Base-by-base conservation (phyloP, 37 sponge, comb jelly and placozoan species). In the Halichondria panicea region DNA sequence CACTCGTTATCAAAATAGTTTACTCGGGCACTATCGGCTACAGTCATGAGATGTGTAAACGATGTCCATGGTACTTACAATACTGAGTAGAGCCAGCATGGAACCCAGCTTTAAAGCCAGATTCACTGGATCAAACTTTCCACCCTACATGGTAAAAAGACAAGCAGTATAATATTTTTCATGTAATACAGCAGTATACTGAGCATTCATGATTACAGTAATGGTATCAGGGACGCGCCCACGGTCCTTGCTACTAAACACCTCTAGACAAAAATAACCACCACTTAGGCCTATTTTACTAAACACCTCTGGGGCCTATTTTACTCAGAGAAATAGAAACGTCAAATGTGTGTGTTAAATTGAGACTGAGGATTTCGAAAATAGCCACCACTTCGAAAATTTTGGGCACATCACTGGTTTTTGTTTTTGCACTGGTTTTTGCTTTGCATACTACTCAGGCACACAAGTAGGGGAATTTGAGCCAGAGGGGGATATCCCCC, bases 41-140 rank as follows among this genome's bases (percentile, higher is more conserved):
- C n/a, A n/a, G n/a, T n/a, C n/a, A n/a, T n/a, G n/a, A n/a, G 52
- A 15, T 18, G 52, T 18, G 52, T 18, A 15, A 48, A 15, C 15
- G 52, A 48, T 46, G 7, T 2, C 19, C 4, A 31, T 71, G 2
- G 1, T 21, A 63, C 90, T 79, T 44, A 91, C 92, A 56, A 91
- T 69, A 63, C 78, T 72, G 0, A 91, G 80, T 37, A 91, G 43
- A 36, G 87, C 87, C 37, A 86, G 53, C 52, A 48, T 72, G 43
- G 87, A 86, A 31, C 91, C 91, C 8, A 90, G 48, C 38, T 84
- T 84, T 25, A 90, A 64, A 19, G 75, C 40, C 21, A 90, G 73
- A 50, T 72, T 73, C 0, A 70, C 56, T 28, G 80, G 24, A 34
- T 60, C 59, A 62, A 90, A 90, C 39, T 55, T 81, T 22, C 87